phyloP scores from a whole-genome alignment of 2,797 vertebrate species.

The Decapterus maruadsi region DNA sequence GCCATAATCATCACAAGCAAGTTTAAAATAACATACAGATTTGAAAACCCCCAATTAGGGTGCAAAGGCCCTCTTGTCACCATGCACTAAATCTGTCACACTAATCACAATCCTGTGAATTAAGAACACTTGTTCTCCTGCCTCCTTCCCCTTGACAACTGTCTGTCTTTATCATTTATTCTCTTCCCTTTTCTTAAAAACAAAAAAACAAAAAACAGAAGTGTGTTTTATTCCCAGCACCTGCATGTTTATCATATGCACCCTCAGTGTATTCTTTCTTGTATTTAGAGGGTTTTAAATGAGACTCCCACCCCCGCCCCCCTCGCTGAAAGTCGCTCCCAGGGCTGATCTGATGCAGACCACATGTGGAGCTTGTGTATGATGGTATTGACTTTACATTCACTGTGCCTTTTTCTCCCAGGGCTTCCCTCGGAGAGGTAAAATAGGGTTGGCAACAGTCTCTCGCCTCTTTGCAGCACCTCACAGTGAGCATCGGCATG shows the following conservation, averaged over 20 bases:
- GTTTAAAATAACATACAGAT: slow-evolving; percentile 73
- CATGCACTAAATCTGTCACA: slow-evolving; percentile 76
- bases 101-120: slow-evolving; percentile 75
- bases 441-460: slow-evolving; percentile 58
- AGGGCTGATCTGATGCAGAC: slow-evolving; percentile 75
- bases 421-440: slow-evolving; percentile 71
- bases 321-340: slow-evolving; percentile 65
- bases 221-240: slow-evolving; percentile 49
- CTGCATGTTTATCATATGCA: slow-evolving; percentile 69
- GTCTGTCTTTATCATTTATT: slow-evolving; percentile 46
- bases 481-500: slow-evolving; percentile 44
- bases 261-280: slow-evolving; percentile 62
- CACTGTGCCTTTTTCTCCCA: slow-evolving; percentile 78
- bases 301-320: slow-evolving; percentile 53
- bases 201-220: slow-evolving; percentile 4
- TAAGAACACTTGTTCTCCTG: slow-evolving; percentile 44
- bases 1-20: slow-evolving; percentile 65
- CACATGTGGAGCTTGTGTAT: slow-evolving; percentile 80
- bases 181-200: slow-evolving; percentile 13
- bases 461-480: slow-evolving; percentile 48
- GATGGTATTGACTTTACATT: slow-evolving; percentile 83
- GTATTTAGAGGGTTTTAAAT: slow-evolving; percentile 71
- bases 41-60: slow-evolving; percentile 77
- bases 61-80: slow-evolving; percentile 66
- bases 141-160: slow-evolving; percentile 39